phyloP scores from a whole-genome alignment of 1,140 invertebrate species.

The Drosophila lacertosa region DNA sequence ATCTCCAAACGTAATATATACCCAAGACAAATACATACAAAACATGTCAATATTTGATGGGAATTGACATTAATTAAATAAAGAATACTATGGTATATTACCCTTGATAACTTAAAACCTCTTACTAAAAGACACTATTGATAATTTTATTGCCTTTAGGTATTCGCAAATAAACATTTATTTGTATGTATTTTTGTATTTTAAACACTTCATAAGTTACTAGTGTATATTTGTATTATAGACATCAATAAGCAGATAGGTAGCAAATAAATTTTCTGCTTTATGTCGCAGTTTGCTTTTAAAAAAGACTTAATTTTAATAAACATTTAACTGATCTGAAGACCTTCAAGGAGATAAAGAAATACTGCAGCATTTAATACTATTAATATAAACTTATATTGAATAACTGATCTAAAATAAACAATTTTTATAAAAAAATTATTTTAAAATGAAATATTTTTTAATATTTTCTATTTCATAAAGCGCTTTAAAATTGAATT shows the following conservation, averaged over 20 bases:
- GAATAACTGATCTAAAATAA: not conserved
- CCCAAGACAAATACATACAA: slow-evolving; percentile 4
- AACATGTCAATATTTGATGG: not conserved
- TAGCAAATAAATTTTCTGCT: not conserved
- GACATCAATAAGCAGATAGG: slow-evolving; percentile 22
- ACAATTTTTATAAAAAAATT: not conserved
- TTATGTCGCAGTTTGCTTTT: not conserved
- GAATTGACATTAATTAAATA: not conserved
- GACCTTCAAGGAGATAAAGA: not conserved
- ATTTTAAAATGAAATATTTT: not conserved
- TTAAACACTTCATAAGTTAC: slow-evolving; percentile 49
- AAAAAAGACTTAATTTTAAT: not conserved
- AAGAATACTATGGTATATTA: not conserved
- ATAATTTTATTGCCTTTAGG: slow-evolving; percentile 61
- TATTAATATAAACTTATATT: not conserved
- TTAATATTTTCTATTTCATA: not conserved
- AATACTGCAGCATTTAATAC: not conserved
- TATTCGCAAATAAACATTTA: slow-evolving; percentile 55
- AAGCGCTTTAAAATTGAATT: too few species aligned
- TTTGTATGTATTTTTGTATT: slow-evolving; percentile 75
- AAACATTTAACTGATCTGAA: not conserved
- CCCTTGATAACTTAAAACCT: slow-evolving; percentile 12
- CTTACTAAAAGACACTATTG: slow-evolving; percentile 58
- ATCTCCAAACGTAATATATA: slow-evolving; percentile 5
- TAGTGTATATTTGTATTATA: slow-evolving; percentile 56